Evolutionary conservation across 2,888 invertebrate species (phyloP).

Genomic region (Mellilla xanthometata): DNA sequence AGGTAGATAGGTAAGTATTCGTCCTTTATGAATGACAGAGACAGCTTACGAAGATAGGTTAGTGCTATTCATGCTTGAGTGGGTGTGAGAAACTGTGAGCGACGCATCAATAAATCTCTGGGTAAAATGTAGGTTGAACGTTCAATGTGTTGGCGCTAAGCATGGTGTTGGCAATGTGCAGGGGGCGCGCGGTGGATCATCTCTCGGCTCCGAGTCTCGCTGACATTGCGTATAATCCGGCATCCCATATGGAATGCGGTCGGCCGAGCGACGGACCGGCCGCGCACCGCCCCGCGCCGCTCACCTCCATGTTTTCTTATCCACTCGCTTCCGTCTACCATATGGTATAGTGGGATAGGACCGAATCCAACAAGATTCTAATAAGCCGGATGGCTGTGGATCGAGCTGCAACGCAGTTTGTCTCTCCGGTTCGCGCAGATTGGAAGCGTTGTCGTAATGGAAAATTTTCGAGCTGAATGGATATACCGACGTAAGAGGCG

Average conservation of each 20-base stretch:
- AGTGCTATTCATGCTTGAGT: neutral
- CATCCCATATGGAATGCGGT: conserved; percentile 81
- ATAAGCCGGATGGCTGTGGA: conserved; percentile 30
- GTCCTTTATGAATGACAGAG: neutral
- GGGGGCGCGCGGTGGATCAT: conserved; percentile 36
- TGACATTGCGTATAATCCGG: conserved; percentile 80
- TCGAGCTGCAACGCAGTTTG: conserved; percentile 5
- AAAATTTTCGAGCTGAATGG: conserved; percentile 14
- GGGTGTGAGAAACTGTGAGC: conserved; percentile 42
- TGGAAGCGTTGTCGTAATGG: conserved; percentile 12
- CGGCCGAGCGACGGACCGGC: conserved; percentile 67
- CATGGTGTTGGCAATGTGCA: conserved; percentile 42
- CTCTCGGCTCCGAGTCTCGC: conserved; percentile 60
- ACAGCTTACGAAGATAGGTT: conserved; percentile 1
- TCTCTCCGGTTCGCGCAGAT: neutral
- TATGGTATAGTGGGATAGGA: conserved; percentile 72
- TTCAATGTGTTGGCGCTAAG: conserved; percentile 12
- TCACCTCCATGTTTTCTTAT: conserved; percentile 75
- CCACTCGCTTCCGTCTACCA: conserved; percentile 71
- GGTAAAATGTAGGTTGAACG: neutral
- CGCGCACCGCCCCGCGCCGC: conserved; percentile 62
- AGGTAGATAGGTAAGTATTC: too few species aligned
- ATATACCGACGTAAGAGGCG: conserved; percentile 5
- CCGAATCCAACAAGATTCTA: conserved; percentile 65
- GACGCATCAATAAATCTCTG: conserved; percentile 38